A percentile compares a stretch with the other conserved stretches of the same genome.
These are phyloP conservation scores for Stegophylla sp. DNA, from an alignment of 2,888 invertebrate species.

Conservation along the genomic window DNA sequence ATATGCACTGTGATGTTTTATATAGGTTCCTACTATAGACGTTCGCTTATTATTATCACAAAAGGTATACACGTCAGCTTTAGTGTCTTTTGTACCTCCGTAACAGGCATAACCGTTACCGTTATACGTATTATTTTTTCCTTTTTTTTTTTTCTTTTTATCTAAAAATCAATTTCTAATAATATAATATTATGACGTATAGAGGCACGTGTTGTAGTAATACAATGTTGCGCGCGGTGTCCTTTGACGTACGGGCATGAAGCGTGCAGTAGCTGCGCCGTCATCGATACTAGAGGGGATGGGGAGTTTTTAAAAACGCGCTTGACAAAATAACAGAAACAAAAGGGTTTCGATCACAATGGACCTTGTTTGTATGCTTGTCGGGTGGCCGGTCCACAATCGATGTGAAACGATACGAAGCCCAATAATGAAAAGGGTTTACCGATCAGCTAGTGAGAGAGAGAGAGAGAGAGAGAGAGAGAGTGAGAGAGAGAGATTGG, in stretches of 20 bases:
- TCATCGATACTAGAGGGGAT: neutral
- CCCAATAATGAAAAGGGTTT: conserved; percentile 52
- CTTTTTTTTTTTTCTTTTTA: too few species aligned
- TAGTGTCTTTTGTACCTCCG: too few species aligned
- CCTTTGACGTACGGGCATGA: neutral
- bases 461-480: neutral
- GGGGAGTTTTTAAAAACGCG: neutral
- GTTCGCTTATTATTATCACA: too few species aligned
- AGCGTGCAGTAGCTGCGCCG: neutral
- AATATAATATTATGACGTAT: too few species aligned
- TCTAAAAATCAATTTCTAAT: too few species aligned
- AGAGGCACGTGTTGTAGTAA: too few species aligned
- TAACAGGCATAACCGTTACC: too few species aligned
- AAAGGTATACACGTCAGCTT: too few species aligned
- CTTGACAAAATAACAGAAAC: conserved; percentile 43
- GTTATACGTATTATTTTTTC: too few species aligned
- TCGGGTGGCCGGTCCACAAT: conserved; percentile 10
- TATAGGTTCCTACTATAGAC: too few species aligned
- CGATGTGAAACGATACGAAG: conserved; percentile 38
- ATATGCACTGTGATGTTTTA: too few species aligned
- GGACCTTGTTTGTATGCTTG: conserved; percentile 40
- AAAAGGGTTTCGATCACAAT: conserved; percentile 48
- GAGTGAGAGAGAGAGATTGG: neutral
- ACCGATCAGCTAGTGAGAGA: neutral
- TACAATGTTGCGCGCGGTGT: too few species aligned